A percentile compares a stretch with the other conserved stretches of the same genome.
phyloP scores from a whole-genome alignment of 37 sponge, comb jelly and placozoan species.

The Agelas oroides region DNA sequence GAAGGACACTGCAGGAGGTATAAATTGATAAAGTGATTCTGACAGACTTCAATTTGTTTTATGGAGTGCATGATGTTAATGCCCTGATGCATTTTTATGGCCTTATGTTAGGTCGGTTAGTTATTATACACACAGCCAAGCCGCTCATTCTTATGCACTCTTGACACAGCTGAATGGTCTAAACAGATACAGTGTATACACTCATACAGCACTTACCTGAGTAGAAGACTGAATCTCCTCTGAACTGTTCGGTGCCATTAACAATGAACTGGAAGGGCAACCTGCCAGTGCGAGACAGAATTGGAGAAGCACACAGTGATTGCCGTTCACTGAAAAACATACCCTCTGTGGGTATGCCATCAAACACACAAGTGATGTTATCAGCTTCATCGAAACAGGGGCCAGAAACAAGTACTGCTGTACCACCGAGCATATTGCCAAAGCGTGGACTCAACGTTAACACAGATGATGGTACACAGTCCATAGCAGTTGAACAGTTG shows the following conservation, averaged over 20 bases:
- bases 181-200: too few species aligned
- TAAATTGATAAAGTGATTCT: too few species aligned
- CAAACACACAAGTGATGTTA: constrained; percentile 57
- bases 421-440: constrained; percentile 71
- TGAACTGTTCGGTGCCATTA: not conserved
- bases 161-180: too few species aligned
- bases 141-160: too few species aligned
- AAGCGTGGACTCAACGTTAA: constrained; percentile 7
- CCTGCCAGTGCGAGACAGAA: not conserved
- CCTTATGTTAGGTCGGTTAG: too few species aligned
- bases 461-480: too few species aligned
- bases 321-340: not conserved
- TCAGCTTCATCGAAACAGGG: constrained; percentile 2
- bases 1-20: constrained; percentile 38
- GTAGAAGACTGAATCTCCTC: not conserved
- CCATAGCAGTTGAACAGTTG: constrained; percentile 1
- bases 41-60: too few species aligned
- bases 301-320: constrained; percentile 57
- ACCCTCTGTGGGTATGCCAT: not conserved
- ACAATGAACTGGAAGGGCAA: not conserved
- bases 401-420: constrained; percentile 28
- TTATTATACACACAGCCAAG: too few species aligned
- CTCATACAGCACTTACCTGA: not conserved
- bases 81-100: too few species aligned
- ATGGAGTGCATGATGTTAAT: too few species aligned